Conservation (phyloP, 2,888 invertebrate species). For the Synanthedon vespiformis region DNA sequence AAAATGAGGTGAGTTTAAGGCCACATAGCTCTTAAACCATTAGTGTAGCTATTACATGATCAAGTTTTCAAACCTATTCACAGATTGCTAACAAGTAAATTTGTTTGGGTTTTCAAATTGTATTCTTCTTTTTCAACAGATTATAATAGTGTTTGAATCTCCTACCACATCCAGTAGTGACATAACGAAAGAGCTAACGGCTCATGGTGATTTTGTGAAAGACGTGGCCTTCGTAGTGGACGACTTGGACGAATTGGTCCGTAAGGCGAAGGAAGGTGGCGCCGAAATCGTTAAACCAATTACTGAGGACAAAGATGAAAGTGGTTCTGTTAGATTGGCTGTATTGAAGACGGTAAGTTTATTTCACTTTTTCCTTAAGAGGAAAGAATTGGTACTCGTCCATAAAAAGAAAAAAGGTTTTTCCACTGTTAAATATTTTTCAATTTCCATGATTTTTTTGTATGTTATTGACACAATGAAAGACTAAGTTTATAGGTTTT, state of each 20-base stretch:
- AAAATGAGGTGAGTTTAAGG: too few relatives aligned
- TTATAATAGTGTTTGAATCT: conserved; percentile 91
- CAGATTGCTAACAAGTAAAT: neutral
- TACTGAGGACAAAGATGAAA: conserved; percentile 86
- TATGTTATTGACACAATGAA: too few relatives aligned
- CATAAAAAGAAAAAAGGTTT: too few relatives aligned
- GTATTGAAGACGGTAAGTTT: conserved; percentile 85
- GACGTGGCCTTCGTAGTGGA: conserved; percentile 95
- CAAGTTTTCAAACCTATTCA: neutral
- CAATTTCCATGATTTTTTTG: too few relatives aligned
- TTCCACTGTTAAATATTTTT: too few relatives aligned
- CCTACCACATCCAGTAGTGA: conserved; percentile 78
- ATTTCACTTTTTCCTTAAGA: too few relatives aligned
- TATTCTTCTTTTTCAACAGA: conserved; percentile 62
- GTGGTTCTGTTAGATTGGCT: conserved; percentile 86
- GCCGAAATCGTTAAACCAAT: conserved; percentile 85
- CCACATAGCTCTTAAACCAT: too few relatives aligned
- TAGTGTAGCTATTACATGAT: too few relatives aligned
- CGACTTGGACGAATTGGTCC: conserved; percentile 86
- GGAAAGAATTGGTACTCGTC: too few relatives aligned
- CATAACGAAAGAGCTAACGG: conserved; percentile 79
- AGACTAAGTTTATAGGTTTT: too few relatives aligned
- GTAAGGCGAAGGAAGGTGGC: conserved; percentile 84
- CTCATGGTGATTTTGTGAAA: conserved; percentile 96
- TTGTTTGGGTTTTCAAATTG: neutral